phyloP scores from a whole-genome alignment of 2,113 vertebrate genomes.

The Poeciliopsis retropinna region DNA sequence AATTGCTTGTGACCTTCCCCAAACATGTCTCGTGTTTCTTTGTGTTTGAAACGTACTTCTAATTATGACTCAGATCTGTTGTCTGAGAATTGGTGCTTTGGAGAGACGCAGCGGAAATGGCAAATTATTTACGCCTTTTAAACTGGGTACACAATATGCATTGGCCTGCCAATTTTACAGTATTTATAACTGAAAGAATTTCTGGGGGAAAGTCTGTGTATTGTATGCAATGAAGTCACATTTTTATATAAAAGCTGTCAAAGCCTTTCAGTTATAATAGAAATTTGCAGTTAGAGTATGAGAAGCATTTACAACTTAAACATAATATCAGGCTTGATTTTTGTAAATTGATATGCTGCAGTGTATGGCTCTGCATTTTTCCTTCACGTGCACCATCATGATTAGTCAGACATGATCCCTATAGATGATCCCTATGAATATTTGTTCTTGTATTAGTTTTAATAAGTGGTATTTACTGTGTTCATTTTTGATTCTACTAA shows the following conservation, averaged over 20 bases:
- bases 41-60: conserved; percentile 42
- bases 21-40: conserved; percentile 66
- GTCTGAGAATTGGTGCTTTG: conserved; percentile 38
- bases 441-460: background rate
- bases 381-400: background rate
- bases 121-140: background rate
- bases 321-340: background rate
- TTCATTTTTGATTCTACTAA: background rate
- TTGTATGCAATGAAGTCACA: background rate
- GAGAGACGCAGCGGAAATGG: conserved; percentile 6
- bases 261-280: too few species aligned
- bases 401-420: background rate
- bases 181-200: background rate
- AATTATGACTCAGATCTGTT: conserved; percentile 59
- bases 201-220: background rate
- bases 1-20: conserved; percentile 77
- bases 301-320: background rate
- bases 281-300: background rate
- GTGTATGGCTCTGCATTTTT: background rate
- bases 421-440: background rate
- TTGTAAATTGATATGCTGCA: background rate
- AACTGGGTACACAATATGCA: too few species aligned
- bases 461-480: background rate
- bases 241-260: too few species aligned
- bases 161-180: background rate